A percentile compares a stretch with the other conserved stretches of the same genome.
phyloP scores from a whole-genome alignment of 2,888 invertebrate genomes.

The Agrenia bidenticulata region DNA sequence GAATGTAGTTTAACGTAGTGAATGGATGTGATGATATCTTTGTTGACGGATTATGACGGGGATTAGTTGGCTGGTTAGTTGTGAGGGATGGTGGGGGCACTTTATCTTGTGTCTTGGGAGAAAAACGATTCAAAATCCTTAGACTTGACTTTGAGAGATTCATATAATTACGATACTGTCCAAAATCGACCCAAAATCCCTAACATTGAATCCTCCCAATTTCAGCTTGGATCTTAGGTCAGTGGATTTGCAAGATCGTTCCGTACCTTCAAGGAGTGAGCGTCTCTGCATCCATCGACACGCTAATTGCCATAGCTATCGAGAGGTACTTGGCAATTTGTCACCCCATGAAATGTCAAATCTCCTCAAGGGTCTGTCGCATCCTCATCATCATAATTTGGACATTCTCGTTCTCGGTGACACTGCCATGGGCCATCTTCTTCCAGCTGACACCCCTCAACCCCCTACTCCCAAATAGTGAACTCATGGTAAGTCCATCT shows the following conservation, averaged over 20 bases:
- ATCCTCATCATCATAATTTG: slow-evolving; percentile 59
- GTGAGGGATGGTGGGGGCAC: too few species aligned
- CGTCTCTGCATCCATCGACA: slow-evolving; percentile 63
- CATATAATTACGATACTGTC: too few species aligned
- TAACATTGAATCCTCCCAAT: too few species aligned
- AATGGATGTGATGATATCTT: slow-evolving; percentile 14
- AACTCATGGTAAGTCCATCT: slow-evolving; percentile 55
- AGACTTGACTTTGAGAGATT: too few species aligned
- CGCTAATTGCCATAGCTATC: slow-evolving; percentile 62
- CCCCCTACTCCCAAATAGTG: slow-evolving; percentile 54
- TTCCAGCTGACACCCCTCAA: slow-evolving; percentile 57
- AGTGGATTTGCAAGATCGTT: slow-evolving; percentile 62
- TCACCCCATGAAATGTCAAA: slow-evolving; percentile 58
- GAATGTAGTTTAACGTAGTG: not conserved
- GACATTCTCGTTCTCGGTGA: slow-evolving; percentile 58
- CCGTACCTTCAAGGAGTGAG: slow-evolving; percentile 64
- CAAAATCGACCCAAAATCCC: too few species aligned
- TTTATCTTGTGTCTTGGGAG: too few species aligned
- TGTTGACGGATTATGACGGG: slow-evolving; percentile 20
- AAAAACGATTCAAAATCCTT: too few species aligned
- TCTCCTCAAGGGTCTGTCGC: slow-evolving; percentile 57
- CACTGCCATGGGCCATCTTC: slow-evolving; percentile 60
- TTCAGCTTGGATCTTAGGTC: slow-evolving; percentile 63
- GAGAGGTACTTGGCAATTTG: slow-evolving; percentile 61
- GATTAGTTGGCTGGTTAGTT: slow-evolving; percentile 13